These are phyloP conservation scores for Drosophila fungiperda DNA, from an alignment of 2,888 invertebrate species.

Conservation along the genomic window DNA sequence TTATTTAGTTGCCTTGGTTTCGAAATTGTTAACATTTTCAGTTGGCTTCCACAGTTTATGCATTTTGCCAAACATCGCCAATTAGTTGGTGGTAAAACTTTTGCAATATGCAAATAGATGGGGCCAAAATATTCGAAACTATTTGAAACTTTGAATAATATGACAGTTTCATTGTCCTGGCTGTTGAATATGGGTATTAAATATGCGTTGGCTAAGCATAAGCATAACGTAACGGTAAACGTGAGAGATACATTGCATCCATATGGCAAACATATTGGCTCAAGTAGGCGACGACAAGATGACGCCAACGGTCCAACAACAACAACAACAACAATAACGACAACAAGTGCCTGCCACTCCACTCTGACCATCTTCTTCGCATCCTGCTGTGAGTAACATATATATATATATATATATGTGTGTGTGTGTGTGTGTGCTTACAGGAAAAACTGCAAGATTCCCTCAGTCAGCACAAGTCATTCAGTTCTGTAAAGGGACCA, in stretches of 20 bases:
- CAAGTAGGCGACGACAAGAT: slow-evolving; percentile 60
- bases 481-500: slow-evolving; percentile 62
- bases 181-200: slow-evolving; percentile 18
- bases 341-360: slow-evolving; percentile 67
- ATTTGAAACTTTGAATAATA: slow-evolving; percentile 23
- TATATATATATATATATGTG: slow-evolving; percentile 21
- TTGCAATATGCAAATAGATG: slow-evolving; percentile 7
- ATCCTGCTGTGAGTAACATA: slow-evolving; percentile 60
- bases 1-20: background rate
- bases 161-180: slow-evolving; percentile 40
- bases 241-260: slow-evolving; percentile 58
- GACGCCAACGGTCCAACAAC: slow-evolving; percentile 52
- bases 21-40: background rate
- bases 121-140: background rate
- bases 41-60: background rate
- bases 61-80: background rate
- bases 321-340: slow-evolving; percentile 26
- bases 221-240: slow-evolving; percentile 57
- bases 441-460: slow-evolving; percentile 54
- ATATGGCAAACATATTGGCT: slow-evolving; percentile 75
- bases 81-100: slow-evolving; percentile 19
- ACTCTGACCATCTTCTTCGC: slow-evolving; percentile 31
- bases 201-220: slow-evolving; percentile 24
- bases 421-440: slow-evolving; percentile 19
- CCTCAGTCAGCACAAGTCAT: slow-evolving; percentile 47